Conservation (phyloP, 2,888 invertebrate genomes). For the Baccha elongata region DNA sequence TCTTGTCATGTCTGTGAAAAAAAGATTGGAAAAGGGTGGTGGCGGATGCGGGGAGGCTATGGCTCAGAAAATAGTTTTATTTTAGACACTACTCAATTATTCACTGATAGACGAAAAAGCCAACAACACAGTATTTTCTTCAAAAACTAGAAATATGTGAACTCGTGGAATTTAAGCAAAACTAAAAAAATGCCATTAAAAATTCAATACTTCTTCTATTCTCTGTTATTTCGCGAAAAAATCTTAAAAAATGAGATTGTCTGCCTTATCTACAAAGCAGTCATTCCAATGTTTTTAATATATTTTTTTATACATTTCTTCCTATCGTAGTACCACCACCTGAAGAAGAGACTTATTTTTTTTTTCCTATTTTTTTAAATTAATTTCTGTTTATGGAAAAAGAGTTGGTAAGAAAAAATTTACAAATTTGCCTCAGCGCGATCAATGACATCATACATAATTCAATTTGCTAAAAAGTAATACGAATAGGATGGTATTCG, state of each 20-base stretch:
- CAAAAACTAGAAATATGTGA: conserved; percentile 25
- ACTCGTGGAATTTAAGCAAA: conserved; percentile 15
- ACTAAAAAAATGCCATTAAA: conserved; percentile 18
- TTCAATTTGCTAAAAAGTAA: conserved; percentile 35
- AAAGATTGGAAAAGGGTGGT: conserved; percentile 56
- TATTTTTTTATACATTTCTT: background rate
- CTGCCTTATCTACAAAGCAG: too few species aligned
- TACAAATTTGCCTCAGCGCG: conserved; percentile 27
- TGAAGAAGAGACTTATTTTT: background rate
- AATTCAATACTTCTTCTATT: background rate
- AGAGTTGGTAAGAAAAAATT: background rate
- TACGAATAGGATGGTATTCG: conserved; percentile 3
- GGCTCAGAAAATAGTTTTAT: conserved; percentile 38
- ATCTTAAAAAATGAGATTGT: conserved; percentile 27
- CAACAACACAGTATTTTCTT: conserved; percentile 32
- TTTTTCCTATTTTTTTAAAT: background rate
- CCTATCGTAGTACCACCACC: background rate
- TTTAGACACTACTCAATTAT: background rate
- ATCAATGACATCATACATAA: conserved; percentile 70
- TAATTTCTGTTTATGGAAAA: background rate
- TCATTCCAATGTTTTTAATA: too few species aligned
- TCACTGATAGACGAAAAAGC: conserved; percentile 9
- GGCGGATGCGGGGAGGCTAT: conserved; percentile 18
- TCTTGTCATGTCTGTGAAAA: conserved; percentile 17
- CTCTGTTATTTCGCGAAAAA: conserved; percentile 10